These are phyloP conservation scores for Phaonia tiefii DNA, from an alignment of 2,888 invertebrate genomes.

Conservation along the genomic window DNA sequence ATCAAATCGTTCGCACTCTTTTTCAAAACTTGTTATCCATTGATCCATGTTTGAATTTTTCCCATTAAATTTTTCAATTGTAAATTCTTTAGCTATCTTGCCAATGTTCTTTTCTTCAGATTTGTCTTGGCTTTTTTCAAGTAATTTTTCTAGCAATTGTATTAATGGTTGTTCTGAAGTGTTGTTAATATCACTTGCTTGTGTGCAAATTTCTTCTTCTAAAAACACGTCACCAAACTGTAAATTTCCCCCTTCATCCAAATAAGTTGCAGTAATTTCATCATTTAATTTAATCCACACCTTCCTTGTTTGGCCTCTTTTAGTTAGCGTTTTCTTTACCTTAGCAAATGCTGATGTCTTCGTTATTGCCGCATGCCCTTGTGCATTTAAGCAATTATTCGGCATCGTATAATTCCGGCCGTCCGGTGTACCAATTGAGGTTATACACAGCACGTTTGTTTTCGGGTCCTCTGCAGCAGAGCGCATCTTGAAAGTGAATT, in stretches of 20 bases:
- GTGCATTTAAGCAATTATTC: neutral
- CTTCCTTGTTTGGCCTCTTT: slow-evolving; percentile 6
- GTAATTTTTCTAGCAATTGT: neutral
- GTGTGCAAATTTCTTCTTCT: neutral
- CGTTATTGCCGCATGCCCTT: neutral
- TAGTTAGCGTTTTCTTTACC: slow-evolving; percentile 1
- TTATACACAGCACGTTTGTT: slow-evolving; percentile 6
- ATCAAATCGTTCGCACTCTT: slow-evolving; percentile 10
- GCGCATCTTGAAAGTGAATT: neutral
- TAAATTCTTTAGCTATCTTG: slow-evolving; percentile 18
- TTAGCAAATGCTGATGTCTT: slow-evolving; percentile 3
- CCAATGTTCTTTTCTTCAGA: neutral
- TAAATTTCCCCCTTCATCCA: too few relatives aligned
- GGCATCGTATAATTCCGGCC: neutral
- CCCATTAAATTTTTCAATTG: slow-evolving; percentile 12
- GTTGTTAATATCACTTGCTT: neutral
- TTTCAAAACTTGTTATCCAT: slow-evolving; percentile 15
- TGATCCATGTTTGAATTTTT: neutral
- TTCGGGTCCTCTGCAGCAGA: neutral
- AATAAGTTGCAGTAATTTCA: too few relatives aligned
- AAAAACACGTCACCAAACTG: neutral
- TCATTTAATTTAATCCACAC: neutral
- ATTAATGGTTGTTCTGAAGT: slow-evolving; percentile 17
- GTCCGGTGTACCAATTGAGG: slow-evolving; percentile 12
- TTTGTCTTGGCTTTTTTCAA: slow-evolving; percentile 6